Evolutionary conservation across 2,797 vertebrate genomes (phyloP), one percentile per base, ranked within the genome.

Genomic region (Sebastes hubbsi): DNA sequence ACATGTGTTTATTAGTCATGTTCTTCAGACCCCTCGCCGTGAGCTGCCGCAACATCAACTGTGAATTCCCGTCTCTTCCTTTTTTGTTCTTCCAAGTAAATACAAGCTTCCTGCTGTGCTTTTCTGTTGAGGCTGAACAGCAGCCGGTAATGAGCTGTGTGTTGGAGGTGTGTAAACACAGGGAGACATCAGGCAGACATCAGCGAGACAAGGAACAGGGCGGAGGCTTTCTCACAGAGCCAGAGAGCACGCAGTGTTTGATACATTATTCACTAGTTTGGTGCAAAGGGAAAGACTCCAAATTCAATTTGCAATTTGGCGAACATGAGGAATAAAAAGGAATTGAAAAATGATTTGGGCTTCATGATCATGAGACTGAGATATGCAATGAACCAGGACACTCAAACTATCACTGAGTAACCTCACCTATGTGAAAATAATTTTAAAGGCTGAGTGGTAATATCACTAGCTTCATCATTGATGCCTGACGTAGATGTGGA

Each of bases 261-360:
- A 78, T 9, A 49, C 25, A 68, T 86, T 72, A 82, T 86, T 76
- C 54, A 80, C 1, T 2, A 29, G 64, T 71, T 24, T 54, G 55
- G 67, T 72, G 55, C 67, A 76, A 72, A 68, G 36, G 24, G 4
- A 70, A 60, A 34, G 24, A 74, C 18, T n/a, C 49, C 8, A 32
- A 61, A 67, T 61, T 8, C 5, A 49, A 49, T 20, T 49, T 49
- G 6, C 16, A 18, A 20, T 49, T 46, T 49, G 42, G 42, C 16
- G 7, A 49, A 49, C 7, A 49, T 59, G 32, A 59, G 55, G 9
- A 71, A 71, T 9, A 4, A 24, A 55, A 30, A 55, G 5, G 12
- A 32, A 46, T 65, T 11, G 10, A 29, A 52, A 49, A 67, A 20
- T 30, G 4, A 4, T 52, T 67, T 56, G n/a, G 42, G 42, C 42